Conservation (phyloP, 2,888 invertebrate species). For the Lasioglossum vierecki region DNA sequence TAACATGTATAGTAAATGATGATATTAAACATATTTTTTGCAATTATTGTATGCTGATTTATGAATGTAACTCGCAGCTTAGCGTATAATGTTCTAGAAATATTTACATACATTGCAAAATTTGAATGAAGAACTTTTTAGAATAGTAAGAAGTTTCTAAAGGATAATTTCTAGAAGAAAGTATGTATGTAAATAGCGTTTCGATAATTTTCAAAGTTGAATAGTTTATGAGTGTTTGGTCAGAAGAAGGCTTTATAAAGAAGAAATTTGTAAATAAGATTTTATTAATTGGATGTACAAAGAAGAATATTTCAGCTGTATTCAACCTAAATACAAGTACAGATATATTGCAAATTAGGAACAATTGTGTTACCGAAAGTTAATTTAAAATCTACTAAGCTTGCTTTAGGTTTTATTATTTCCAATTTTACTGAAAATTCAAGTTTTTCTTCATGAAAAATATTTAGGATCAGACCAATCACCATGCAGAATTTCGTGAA, state of each 20-base stretch:
- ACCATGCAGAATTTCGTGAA: background rate
- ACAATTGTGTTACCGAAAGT: background rate
- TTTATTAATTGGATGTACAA: background rate
- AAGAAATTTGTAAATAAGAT: too few relatives aligned
- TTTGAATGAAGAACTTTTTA: background rate
- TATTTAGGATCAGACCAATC: background rate
- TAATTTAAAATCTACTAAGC: background rate
- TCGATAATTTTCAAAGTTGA: background rate
- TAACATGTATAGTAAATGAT: constrained; percentile 8
- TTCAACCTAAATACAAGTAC: background rate
- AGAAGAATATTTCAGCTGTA: background rate
- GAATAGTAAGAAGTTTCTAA: background rate
- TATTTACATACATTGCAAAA: background rate
- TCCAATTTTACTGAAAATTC: too few relatives aligned
- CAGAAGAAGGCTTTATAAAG: background rate
- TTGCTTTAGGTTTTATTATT: too few relatives aligned
- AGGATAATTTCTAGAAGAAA: background rate
- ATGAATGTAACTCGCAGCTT: background rate
- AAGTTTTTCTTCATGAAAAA: background rate
- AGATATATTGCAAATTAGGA: background rate
- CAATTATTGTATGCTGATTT: background rate
- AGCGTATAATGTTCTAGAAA: background rate
- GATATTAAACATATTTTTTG: constrained; percentile 12
- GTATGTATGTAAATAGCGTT: background rate
- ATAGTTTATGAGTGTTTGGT: too few relatives aligned